Evolutionary conservation across 2,113 vertebrate species (phyloP), one percentile per base, ranked within the genome.

Genomic region (Crocuta crocuta): DNA sequence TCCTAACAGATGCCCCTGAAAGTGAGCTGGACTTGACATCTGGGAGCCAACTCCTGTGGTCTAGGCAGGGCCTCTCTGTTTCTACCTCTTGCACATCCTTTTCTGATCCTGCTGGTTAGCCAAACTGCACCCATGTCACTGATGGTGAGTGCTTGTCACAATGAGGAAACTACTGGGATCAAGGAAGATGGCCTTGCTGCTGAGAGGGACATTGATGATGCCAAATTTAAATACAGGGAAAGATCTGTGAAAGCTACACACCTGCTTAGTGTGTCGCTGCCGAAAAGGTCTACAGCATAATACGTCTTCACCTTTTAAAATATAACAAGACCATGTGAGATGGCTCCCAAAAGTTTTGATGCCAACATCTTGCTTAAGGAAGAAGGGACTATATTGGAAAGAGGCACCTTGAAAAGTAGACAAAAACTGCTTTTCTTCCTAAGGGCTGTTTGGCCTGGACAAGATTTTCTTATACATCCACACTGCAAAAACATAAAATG

Each of bases 261-360:
- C 84, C 79, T 87, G 88, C 85, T 89, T 95, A 86, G 82, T 85
- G 53, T 82, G 94, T 74, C 85, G 6, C 89, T 68, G 88, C 84
- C 78, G 10, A 61, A 65, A 96, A 97, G 90, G 24, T 89, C 76
- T 98, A 45, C 55, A 73, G 39, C 63, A 53, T 65, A 79, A 65
- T 70, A 53, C 95, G 70, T 33, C 63, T 93, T 97, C 83, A 97
- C 84, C 48, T 97, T 97, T 97, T 97, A 93, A 89, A 70, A 94
- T 80, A 5, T 53, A 93, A 79, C 70, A 87, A 53, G 83, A 93
- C 91, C 61, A 16, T 86, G 93, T 80, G 76, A 90, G 89, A 91
- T 92, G 78, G 66, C 94, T 94, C 93, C 55, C 23, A 19, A 33
- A 97, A 80, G 88, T 88, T 97, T 88, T 78, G 45, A 82, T 86